These are phyloP conservation scores for Hyla sarda DNA, from an alignment of 2,113 vertebrate species.

Conservation along the genomic window DNA sequence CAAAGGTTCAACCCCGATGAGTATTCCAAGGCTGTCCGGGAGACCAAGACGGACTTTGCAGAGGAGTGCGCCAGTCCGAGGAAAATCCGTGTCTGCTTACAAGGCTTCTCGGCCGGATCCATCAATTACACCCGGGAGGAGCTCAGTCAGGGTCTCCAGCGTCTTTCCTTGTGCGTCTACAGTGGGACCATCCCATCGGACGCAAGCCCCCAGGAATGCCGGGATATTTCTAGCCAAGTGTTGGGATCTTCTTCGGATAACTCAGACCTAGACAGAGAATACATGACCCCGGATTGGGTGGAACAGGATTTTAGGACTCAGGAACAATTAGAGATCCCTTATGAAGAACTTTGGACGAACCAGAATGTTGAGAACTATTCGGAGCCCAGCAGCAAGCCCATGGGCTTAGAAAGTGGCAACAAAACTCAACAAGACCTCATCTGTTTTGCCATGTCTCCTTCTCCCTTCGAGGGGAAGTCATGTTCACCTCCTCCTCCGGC, in stretches of 20 bases:
- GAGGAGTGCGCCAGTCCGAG: constrained; percentile 90
- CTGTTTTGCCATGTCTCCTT: constrained; percentile 72
- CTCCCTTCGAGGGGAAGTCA: constrained; percentile 72
- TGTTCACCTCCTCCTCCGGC: constrained; percentile 67
- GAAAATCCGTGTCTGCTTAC: constrained; percentile 81
- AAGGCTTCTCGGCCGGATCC: constrained; percentile 65
- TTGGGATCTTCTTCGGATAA: constrained; percentile 63
- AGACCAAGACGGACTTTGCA: constrained; percentile 85
- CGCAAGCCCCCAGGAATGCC: constrained; percentile 70
- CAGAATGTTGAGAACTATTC: constrained; percentile 68
- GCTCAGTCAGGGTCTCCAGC: constrained; percentile 76
- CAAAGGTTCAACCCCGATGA: constrained; percentile 90
- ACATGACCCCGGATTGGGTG: constrained; percentile 90
- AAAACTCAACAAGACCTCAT: constrained; percentile 82
- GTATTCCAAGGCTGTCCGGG: constrained; percentile 91
- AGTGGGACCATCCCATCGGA: constrained; percentile 65
- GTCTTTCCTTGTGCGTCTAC: constrained; percentile 78
- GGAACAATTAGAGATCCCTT: constrained; percentile 86
- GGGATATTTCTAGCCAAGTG: constrained; percentile 71
- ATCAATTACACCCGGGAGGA: constrained; percentile 70
- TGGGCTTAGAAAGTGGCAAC: constrained; percentile 66
- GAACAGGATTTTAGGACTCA: constrained; percentile 77
- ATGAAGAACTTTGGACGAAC: constrained; percentile 95
- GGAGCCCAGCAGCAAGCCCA: constrained; percentile 56
- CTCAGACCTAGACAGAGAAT: constrained; percentile 84